Evolutionary conservation across 1,140 invertebrate species (phyloP).

Genomic region (Diabrotica undecimpunctata): DNA sequence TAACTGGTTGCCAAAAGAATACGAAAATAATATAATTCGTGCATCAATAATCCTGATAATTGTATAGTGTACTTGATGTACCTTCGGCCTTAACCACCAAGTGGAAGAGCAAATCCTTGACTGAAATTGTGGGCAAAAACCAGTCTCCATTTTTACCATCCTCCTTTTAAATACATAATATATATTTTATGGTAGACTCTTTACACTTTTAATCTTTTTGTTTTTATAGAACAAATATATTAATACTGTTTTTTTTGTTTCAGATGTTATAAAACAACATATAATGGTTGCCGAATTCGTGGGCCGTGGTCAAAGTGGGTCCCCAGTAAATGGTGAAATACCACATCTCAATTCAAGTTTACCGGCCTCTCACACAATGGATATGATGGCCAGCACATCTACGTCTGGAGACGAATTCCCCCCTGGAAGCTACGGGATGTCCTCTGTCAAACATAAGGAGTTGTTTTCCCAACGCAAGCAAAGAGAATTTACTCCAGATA

Average conservation of each 20-base stretch:
- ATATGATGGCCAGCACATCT: constrained; percentile 45
- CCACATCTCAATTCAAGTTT: constrained; percentile 57
- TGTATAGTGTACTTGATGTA: no score
- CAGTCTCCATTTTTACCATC: constrained; percentile 27
- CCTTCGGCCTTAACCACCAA: no score
- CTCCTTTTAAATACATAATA: constrained; percentile 9
- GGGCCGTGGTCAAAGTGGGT: constrained; percentile 66
- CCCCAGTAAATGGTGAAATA: constrained; percentile 64
- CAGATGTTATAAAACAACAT: constrained; percentile 68
- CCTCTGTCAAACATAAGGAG: constrained; percentile 64
- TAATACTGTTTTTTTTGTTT: constrained; percentile 38
- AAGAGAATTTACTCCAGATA: constrained; percentile 94
- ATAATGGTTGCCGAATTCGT: constrained; percentile 84
- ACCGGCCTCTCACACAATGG: constrained; percentile 50
- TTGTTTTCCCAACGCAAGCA: constrained; percentile 86
- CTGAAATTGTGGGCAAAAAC: constrained; percentile 29
- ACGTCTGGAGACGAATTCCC: constrained; percentile 40
- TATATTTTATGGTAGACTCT: no score
- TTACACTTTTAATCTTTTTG: no score
- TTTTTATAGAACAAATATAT: not conserved
- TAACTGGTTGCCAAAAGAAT: no score
- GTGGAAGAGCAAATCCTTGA: constrained; percentile 21
- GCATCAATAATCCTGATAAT: no score
- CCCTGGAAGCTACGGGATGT: constrained; percentile 43
- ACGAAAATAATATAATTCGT: no score